Evolutionary conservation across 2,797 vertebrate species (phyloP).

Genomic region (Lacerta viridis): DNA sequence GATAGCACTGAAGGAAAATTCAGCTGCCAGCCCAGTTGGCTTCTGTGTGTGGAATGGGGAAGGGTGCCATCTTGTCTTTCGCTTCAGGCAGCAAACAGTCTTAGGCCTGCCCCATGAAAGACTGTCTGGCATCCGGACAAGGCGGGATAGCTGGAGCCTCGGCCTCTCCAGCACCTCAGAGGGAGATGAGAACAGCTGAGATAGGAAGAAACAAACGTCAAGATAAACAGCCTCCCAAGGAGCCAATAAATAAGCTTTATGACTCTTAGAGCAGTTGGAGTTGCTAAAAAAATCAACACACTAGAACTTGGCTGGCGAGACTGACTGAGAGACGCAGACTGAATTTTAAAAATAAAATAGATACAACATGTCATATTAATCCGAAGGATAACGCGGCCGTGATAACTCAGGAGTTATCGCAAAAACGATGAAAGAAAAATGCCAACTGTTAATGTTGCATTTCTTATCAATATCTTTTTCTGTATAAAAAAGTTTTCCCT

Average conservation of each 20-base stretch:
- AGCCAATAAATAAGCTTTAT: conserved; percentile 69
- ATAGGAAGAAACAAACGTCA: conserved; percentile 68
- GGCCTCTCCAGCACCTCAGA: conserved; percentile 66
- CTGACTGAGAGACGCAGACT: conserved; percentile 58
- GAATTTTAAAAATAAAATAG: conserved; percentile 58
- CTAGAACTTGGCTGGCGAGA: conserved; percentile 59
- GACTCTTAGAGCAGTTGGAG: conserved; percentile 61
- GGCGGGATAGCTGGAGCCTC: conserved; percentile 53
- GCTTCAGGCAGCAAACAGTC: no score
- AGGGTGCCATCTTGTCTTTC: no score
- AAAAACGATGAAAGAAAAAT: conserved; percentile 60
- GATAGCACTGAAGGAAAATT: no score
- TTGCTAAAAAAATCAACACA: conserved; percentile 50
- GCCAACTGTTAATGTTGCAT: conserved; percentile 55
- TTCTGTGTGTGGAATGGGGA: no score
- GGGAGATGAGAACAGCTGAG: conserved; percentile 63
- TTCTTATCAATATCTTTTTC: conserved; percentile 53
- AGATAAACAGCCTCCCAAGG: conserved; percentile 69
- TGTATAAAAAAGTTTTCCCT: conserved; percentile 53
- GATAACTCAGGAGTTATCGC: conserved; percentile 53
- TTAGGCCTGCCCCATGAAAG: no score
- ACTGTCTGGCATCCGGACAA: no score
- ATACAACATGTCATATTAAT: conserved; percentile 28
- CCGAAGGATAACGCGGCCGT: conserved; percentile 32
- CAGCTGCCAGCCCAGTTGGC: no score